Evolutionary conservation across 2,888 invertebrate species (phyloP).

Genomic region (Xanthorhoe designata): DNA sequence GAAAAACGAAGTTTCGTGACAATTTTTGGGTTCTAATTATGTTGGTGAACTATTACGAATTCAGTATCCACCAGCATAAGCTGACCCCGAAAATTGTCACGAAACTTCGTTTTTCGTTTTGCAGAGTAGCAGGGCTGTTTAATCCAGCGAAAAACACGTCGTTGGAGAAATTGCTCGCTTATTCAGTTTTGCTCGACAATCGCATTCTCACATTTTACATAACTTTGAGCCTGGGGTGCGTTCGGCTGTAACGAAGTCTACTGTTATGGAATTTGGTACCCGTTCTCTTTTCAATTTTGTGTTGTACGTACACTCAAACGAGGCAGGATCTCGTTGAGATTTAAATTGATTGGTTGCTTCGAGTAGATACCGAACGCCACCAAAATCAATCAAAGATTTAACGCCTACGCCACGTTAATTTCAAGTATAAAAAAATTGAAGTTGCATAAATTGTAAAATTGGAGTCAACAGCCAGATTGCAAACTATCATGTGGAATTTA

Average conservation of each 20-base stretch:
- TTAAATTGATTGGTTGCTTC: constrained; percentile 2
- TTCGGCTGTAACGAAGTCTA: constrained; percentile 31
- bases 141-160: constrained; percentile 30
- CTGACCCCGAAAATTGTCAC: no score
- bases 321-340: constrained; percentile 10
- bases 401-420: no score
- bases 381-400: neutral
- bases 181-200: constrained; percentile 47
- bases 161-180: constrained; percentile 50
- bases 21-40: no score
- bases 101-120: no score
- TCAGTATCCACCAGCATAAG: no score
- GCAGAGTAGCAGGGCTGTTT: no score
- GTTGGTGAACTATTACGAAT: no score
- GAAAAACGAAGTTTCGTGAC: no score
- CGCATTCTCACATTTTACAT: constrained; percentile 42
- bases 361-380: neutral
- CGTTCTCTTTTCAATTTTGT: constrained; percentile 19
- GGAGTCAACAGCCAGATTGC: no score
- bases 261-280: constrained; percentile 19
- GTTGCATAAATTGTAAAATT: no score
- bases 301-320: constrained; percentile 13
- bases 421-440: no score
- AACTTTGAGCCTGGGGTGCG: constrained; percentile 35
- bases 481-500: neutral